A percentile compares a stretch with the other conserved stretches of the same genome.
These are phyloP conservation scores for Trachymyrmex cornetzi DNA, from an alignment of 1,140 invertebrate genomes.

Conservation along the genomic window DNA sequence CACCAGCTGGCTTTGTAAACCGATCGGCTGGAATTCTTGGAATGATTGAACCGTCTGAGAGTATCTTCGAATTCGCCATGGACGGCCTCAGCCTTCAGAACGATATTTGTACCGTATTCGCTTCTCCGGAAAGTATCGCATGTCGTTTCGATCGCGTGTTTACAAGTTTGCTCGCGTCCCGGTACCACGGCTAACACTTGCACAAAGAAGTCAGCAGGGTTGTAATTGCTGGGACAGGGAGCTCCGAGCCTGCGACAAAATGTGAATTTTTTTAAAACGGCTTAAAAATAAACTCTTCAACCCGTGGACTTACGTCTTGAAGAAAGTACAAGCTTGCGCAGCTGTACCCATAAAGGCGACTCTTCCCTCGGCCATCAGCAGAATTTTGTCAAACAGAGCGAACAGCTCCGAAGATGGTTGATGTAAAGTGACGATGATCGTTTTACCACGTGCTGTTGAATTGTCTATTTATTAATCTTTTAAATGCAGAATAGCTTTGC, in stretches of 20 bases:
- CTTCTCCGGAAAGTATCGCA: constrained; percentile 92
- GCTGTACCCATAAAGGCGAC: constrained; percentile 96
- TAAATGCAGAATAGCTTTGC: not conserved
- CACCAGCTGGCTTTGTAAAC: constrained; percentile 95
- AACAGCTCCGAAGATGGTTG: constrained; percentile 98
- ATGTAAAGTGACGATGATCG: constrained; percentile 97
- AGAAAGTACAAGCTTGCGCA: constrained; percentile 93
- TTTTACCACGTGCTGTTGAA: constrained; percentile 90
- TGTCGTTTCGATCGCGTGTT: constrained; percentile 91
- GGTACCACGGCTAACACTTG: constrained; percentile 95
- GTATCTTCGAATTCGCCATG: constrained; percentile 80
- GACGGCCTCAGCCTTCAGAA: constrained; percentile 86
- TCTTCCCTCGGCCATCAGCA: constrained; percentile 96
- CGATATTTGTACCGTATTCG: constrained; percentile 88
- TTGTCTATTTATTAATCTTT: not conserved
- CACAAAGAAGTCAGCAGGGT: constrained; percentile 98
- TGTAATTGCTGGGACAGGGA: constrained; percentile 95
- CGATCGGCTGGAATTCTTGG: constrained; percentile 78
- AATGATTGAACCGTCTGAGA: constrained; percentile 40
- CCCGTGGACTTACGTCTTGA: constrained; percentile 90
- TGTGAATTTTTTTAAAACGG: not conserved
- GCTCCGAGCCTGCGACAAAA: constrained; percentile 89
- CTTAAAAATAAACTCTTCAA: not conserved
- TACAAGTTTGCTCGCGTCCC: constrained; percentile 91
- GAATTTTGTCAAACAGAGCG: constrained; percentile 95